A percentile compares a stretch with the other conserved stretches of the same genome.
phyloP scores from a whole-genome alignment of 30 jellyfish, hydroid and myxozoan genomes.

The Aurelia sp. region DNA sequence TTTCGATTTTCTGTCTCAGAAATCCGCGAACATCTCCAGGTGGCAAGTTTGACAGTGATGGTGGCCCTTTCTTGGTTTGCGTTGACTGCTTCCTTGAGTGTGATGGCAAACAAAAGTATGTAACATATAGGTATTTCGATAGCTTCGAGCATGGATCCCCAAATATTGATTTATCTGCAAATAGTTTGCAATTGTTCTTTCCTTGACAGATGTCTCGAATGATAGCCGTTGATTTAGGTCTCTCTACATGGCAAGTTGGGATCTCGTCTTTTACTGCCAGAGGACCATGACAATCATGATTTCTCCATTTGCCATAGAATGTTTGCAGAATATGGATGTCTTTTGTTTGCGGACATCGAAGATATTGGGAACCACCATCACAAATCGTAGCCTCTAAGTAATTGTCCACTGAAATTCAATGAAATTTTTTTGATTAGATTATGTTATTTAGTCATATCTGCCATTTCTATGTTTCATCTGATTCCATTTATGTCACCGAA shows the following conservation, averaged over 20 bases:
- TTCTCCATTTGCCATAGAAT: conserved; percentile 96
- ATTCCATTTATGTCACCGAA: too few relatives aligned
- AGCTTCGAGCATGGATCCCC: conserved; percentile 93
- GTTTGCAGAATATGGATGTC: conserved; percentile 90
- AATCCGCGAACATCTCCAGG: conserved; percentile 63
- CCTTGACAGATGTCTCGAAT: conserved; percentile 94
- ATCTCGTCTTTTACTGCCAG: conserved; percentile 77
- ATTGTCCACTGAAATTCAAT: conserved; percentile 55
- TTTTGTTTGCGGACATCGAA: conserved; percentile 82
- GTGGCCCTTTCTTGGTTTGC: neutral
- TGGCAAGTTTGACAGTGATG: conserved; percentile 3
- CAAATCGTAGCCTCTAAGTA: conserved; percentile 87
- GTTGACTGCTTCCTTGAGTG: conserved; percentile 25
- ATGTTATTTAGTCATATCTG: too few relatives aligned
- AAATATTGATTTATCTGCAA: conserved; percentile 83
- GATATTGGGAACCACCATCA: conserved; percentile 73
- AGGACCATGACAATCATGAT: conserved; percentile 94
- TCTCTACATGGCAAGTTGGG: conserved; percentile 85
- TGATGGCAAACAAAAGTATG: conserved; percentile 90
- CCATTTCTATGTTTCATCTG: too few relatives aligned
- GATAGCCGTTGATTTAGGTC: conserved; percentile 86
- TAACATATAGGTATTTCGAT: conserved; percentile 85
- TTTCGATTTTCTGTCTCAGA: conserved; percentile 44
- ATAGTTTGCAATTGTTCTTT: conserved; percentile 76
- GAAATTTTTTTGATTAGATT: too few relatives aligned